These are phyloP conservation scores for Himalopsyche phryganea DNA, from an alignment of 1,140 invertebrate genomes.

Conservation along the genomic window DNA sequence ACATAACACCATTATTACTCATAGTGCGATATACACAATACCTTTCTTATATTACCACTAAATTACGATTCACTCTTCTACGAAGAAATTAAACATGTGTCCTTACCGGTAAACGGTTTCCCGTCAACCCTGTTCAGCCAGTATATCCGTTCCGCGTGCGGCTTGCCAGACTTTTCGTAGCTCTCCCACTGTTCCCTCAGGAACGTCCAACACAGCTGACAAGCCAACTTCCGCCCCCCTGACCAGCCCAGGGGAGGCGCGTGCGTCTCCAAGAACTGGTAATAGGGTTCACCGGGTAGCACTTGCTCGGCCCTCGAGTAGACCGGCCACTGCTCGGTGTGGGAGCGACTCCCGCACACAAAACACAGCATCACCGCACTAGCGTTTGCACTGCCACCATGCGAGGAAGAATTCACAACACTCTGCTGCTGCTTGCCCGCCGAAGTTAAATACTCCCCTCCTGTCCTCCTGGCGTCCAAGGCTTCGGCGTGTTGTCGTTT, in stretches of 20 bases:
- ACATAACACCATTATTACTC: too few species aligned
- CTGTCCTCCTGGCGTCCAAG: not conserved
- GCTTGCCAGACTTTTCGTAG: conserved; percentile 79
- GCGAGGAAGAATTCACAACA: not conserved
- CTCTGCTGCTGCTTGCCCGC: not conserved
- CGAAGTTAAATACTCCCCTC: not conserved
- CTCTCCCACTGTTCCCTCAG: conserved; percentile 87
- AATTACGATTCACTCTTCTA: not conserved
- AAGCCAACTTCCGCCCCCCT: conserved; percentile 55
- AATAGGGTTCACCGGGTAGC: conserved; percentile 69
- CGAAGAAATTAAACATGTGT: not conserved
- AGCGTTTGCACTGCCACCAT: not conserved
- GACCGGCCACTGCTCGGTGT: conserved; percentile 66
- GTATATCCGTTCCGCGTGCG: conserved; percentile 82
- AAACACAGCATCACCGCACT: conserved; percentile 62
- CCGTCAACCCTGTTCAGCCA: conserved; percentile 90
- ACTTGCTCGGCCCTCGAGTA: conserved; percentile 59
- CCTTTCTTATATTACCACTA: too few species aligned
- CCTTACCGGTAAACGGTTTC: conserved; percentile 73
- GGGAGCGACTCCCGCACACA: conserved; percentile 76
- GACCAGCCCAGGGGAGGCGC: conserved; percentile 72
- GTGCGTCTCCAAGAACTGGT: conserved; percentile 87
- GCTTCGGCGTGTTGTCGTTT: conserved; percentile 5
- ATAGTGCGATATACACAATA: too few species aligned
- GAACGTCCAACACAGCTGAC: conserved; percentile 80